Percentiles rank a stretch among this genome's conserved stretches.
Evolutionary conservation across 2,888 invertebrate genomes (phyloP).

Genomic region (Mimachlamys varia): DNA sequence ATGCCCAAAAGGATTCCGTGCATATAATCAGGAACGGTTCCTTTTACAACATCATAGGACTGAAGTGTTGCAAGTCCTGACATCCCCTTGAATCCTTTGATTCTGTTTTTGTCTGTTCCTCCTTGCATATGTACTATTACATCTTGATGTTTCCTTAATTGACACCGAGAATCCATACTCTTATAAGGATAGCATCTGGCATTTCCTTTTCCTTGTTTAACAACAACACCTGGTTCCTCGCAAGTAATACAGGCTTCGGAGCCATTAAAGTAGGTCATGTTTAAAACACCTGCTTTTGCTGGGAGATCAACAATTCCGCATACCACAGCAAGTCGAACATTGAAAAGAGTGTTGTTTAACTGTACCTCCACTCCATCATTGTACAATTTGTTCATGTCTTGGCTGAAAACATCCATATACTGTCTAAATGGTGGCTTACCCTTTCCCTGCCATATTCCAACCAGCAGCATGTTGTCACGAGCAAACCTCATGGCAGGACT

Average conservation of each 20-base stretch:
- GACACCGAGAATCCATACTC: too few relatives aligned
- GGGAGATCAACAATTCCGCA: conserved; percentile 54
- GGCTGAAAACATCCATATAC: conserved; percentile 45
- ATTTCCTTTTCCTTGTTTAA: conserved; percentile 51
- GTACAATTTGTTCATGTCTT: conserved; percentile 48
- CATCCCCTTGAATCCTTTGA: too few relatives aligned
- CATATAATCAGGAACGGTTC: too few relatives aligned
- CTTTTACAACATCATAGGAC: too few relatives aligned
- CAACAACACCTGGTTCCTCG: conserved; percentile 56
- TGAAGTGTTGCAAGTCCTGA: too few relatives aligned
- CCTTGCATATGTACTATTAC: too few relatives aligned
- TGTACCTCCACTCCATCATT: conserved; percentile 53
- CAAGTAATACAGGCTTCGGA: conserved; percentile 57
- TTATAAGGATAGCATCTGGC: conserved; percentile 45
- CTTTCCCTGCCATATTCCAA: conserved; percentile 58
- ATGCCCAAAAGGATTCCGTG: too few relatives aligned
- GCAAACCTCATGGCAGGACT: conserved; percentile 50
- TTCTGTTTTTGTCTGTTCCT: too few relatives aligned
- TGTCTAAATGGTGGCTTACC: conserved; percentile 57
- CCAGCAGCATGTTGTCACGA: conserved; percentile 54
- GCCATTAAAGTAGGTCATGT: conserved; percentile 62
- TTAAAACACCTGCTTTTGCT: conserved; percentile 58
- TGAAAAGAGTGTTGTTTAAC: too few relatives aligned
- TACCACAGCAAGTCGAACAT: conserved; percentile 47
- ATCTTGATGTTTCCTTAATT: too few relatives aligned